Evolutionary conservation across 2,888 invertebrate genomes (phyloP), one percentile per base, ranked within the genome.

Genomic region (Uropetala carovei): DNA sequence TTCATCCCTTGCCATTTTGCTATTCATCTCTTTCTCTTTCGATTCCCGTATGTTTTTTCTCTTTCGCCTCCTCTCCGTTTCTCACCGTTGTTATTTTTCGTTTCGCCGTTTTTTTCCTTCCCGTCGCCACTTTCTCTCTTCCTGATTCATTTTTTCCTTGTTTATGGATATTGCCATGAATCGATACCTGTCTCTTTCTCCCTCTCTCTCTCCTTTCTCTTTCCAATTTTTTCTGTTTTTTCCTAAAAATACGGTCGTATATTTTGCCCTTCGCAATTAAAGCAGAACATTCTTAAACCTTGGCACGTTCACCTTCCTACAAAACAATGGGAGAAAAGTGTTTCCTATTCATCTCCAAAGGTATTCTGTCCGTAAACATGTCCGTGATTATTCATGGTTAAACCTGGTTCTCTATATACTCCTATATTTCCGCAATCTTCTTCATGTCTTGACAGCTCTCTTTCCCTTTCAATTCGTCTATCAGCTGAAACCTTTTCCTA

Each of bases 91-190:
- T 27, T 22, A 10, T 0, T 22, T 75, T 27, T 27, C 75, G 22
- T 75, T 75, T 22, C 11, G 75, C 22, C 27, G 13, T 27, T 75
- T 75, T 27, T 75, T 75, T 22, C 22, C 18, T 11, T 75, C 22
- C 75, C 68, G 18, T 68, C 68, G 68, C 68, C 68, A 68, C 68
- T 18, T 9, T 10, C 75, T 22, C 75, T 27, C 10, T 75, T 27
- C 75, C 22, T 75, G 9, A 75, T 75, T 75, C 75, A 75, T 75
- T 75, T 75, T 64, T 75, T 27, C 13, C 75, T 75, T 75, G 75
- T 75, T 75, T 75, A 75, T 75, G 75, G 75, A 75, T 75, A 75
- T 75, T 75, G 75, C 75, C 75, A 75, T 22, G 22, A 75, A 75
- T 75, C 75, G 75, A 75, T 75, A 75, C 27, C 75, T 13, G 75